Conservation (phyloP, 2,113 vertebrate genomes). For the Epinephelus fuscoguttatus region DNA sequence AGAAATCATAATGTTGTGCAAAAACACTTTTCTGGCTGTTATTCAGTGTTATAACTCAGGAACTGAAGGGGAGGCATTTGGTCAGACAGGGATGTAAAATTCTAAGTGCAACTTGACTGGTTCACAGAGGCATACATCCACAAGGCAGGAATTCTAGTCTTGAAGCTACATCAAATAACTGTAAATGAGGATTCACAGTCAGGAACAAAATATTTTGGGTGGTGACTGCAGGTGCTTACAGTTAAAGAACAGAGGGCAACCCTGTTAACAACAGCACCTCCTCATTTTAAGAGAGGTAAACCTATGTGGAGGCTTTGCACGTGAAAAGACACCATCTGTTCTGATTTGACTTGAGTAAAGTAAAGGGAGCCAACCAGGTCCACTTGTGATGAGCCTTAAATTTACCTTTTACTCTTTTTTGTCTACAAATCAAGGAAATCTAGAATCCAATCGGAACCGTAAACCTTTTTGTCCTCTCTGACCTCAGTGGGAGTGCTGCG, state of each 20-base stretch:
- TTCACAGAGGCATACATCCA: no score
- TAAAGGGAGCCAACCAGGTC: neutral
- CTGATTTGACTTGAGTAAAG: neutral
- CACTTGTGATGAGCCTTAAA: neutral
- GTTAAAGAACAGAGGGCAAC: neutral
- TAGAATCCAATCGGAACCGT: neutral
- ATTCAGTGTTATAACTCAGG: no score
- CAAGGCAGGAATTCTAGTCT: no score
- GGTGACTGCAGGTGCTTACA: neutral
- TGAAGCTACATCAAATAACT: no score
- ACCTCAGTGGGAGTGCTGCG: constrained; percentile 95
- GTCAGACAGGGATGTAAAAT: no score
- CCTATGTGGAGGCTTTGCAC: neutral
- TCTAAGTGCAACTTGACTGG: no score
- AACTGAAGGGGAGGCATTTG: no score
- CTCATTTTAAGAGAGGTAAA: neutral
- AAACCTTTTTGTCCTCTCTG: neutral
- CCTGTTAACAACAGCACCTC: neutral
- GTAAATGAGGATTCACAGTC: neutral
- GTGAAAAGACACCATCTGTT: neutral
- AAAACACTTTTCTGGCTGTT: no score
- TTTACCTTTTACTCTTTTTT: neutral
- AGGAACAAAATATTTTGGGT: neutral
- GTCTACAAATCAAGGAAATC: neutral
- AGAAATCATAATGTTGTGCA: no score